These are phyloP conservation scores for Scopus umbretta DNA, from an alignment of 2,113 vertebrate species.

Conservation along the genomic window DNA sequence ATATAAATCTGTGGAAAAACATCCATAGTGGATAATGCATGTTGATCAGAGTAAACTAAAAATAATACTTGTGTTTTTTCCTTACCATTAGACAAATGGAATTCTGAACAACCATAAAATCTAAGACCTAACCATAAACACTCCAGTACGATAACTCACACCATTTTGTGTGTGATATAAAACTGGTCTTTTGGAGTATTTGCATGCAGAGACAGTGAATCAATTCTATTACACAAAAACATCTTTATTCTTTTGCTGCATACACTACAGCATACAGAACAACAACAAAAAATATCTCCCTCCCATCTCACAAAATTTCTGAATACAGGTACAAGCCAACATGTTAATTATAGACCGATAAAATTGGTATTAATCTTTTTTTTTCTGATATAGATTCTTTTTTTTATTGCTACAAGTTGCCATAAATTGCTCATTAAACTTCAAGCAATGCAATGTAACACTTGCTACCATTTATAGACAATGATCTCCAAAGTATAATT, in stretches of 20 bases:
- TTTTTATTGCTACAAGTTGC: slow-evolving; percentile 62
- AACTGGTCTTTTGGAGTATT: neutral
- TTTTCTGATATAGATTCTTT: slow-evolving; percentile 26
- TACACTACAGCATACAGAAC: neutral
- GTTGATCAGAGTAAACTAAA: neutral
- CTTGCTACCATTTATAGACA: slow-evolving; percentile 73
- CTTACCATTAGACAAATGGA: neutral
- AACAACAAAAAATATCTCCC: neutral
- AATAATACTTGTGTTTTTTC: neutral
- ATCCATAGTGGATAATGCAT: neutral
- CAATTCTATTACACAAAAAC: neutral
- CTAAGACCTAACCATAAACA: neutral
- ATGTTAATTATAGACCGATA: slow-evolving; percentile 49
- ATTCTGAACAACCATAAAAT: neutral
- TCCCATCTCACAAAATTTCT: neutral
- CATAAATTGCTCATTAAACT: slow-evolving; percentile 77
- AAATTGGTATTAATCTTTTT: slow-evolving; percentile 48
- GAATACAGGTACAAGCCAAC: slow-evolving; percentile 15
- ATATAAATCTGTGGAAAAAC: neutral
- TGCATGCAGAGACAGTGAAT: neutral
- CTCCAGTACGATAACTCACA: neutral
- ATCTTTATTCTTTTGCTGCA: neutral
- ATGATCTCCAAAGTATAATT: slow-evolving; percentile 79
- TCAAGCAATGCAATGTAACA: slow-evolving; percentile 61
- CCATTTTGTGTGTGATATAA: neutral